A percentile compares a stretch with the other conserved stretches of the same genome.
Conservation (phyloP, 2,888 invertebrate genomes). For the Protodeltote pygarga region DNA sequence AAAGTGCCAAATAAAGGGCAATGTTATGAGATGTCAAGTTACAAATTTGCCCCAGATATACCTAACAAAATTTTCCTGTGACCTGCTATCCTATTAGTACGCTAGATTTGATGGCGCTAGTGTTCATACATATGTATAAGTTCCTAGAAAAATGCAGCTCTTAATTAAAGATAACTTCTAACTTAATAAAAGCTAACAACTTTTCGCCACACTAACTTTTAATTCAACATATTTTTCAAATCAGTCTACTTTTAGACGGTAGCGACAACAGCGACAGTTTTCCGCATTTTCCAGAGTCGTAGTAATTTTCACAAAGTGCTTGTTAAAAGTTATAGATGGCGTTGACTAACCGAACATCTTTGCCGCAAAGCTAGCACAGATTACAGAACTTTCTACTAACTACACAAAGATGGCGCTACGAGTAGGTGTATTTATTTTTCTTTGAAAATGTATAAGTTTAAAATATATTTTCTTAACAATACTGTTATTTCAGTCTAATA, state of each 20-base stretch:
- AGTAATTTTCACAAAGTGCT: slow-evolving; percentile 18
- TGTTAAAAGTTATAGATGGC: slow-evolving; percentile 35
- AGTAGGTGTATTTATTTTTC: not conserved
- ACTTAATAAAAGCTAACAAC: too few species aligned
- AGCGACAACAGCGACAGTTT: slow-evolving; percentile 34
- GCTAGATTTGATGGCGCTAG: too few species aligned
- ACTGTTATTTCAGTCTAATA: too few species aligned
- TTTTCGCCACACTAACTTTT: too few species aligned
- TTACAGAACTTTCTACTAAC: not conserved
- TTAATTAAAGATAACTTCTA: too few species aligned
- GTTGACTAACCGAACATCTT: not conserved
- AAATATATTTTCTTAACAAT: too few species aligned
- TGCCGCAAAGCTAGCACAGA: not conserved
- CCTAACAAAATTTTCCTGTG: slow-evolving; percentile 15
- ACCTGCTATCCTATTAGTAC: too few species aligned
- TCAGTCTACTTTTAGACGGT: not conserved
- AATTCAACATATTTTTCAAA: too few species aligned
- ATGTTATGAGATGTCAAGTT: slow-evolving; percentile 15
- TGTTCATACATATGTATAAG: too few species aligned
- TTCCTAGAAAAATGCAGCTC: too few species aligned
- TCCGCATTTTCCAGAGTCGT: slow-evolving; percentile 4
- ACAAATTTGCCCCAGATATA: slow-evolving; percentile 12
- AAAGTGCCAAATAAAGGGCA: slow-evolving; percentile 20
- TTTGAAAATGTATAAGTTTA: too few species aligned
- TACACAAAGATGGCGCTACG: slow-evolving; percentile 40